Evolutionary conservation across 2,888 invertebrate genomes (phyloP).

Genomic region (Cheilosia vulpina): DNA sequence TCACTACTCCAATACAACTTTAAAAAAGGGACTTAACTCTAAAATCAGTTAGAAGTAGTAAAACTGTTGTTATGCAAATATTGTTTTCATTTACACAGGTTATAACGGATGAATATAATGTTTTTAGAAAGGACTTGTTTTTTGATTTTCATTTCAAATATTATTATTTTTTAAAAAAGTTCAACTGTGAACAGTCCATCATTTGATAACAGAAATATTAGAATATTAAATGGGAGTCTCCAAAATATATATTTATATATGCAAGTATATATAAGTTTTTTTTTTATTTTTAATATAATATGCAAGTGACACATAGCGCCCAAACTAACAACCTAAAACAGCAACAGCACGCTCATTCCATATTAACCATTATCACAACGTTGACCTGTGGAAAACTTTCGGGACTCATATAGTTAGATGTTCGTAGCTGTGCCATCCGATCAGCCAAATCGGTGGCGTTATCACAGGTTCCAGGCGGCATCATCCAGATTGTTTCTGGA

Average conservation of each 20-base stretch:
- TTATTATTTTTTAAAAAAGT: slow-evolving; percentile 12
- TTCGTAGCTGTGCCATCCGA: slow-evolving; percentile 82
- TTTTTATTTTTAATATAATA: slow-evolving; percentile 53
- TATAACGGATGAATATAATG: slow-evolving; percentile 33
- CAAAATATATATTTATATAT: slow-evolving; percentile 65
- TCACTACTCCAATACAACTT: slow-evolving; percentile 52
- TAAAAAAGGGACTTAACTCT: slow-evolving; percentile 37
- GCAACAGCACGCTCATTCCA: slow-evolving; percentile 79
- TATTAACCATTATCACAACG: slow-evolving; percentile 83
- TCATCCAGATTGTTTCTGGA: slow-evolving; percentile 84
- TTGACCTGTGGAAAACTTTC: slow-evolving; percentile 83
- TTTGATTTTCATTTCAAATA: slow-evolving; percentile 24
- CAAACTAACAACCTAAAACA: slow-evolving; percentile 71
- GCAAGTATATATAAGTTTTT: slow-evolving; percentile 28
- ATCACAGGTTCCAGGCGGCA: slow-evolving; percentile 81
- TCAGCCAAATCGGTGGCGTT: slow-evolving; percentile 82
- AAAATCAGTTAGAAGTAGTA: slow-evolving; percentile 37
- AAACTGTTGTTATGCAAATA: slow-evolving; percentile 21
- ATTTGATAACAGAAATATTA: slow-evolving; percentile 62
- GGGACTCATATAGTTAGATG: slow-evolving; percentile 79
- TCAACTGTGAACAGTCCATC: slow-evolving; percentile 42
- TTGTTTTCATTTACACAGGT: slow-evolving; percentile 17
- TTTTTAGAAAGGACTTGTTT: slow-evolving; percentile 18
- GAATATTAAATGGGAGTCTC: slow-evolving; percentile 67
- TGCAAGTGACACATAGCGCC: slow-evolving; percentile 75